Evolutionary conservation across 1,140 invertebrate species (phyloP), one percentile per base, ranked within the genome.

Genomic region (Chionoecetes opilio): DNA sequence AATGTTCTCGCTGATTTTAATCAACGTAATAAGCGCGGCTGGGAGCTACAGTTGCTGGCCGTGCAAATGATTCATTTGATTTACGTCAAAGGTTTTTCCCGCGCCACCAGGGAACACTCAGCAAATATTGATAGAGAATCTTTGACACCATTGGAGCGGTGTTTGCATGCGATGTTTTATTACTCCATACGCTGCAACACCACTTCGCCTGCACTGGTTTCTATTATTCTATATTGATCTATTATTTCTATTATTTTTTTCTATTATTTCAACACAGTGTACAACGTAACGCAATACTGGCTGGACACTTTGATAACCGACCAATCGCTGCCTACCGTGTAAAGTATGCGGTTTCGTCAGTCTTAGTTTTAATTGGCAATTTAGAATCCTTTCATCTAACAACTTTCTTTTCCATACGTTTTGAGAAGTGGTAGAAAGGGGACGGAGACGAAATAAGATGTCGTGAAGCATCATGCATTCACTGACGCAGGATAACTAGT

Each of bases 21-120:
- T 75, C 63, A 75, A n/a, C 63, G 26, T 75, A 75, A n/a, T 75
- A 75, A 75, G n/a, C 63, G n/a, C 63, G 63, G 63, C 63, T 75
- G 63, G 63, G 21, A 3, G 21, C 63, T 11, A 17, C 63, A 21
- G 63, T n/a, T 5, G 21, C 26, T n/a, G 21, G 21, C n/a, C 63
- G 63, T n/a, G 63, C 21, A 75, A 75, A 75, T n/a, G n/a, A n/a
- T n/a, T 3, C 63, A 53, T n/a, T 17, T n/a, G 63, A 75, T n/a
- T 75, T 75, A 26, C 63, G 26, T 21, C 63, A 21, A 75, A 21
- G n/a, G 21, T n/a, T 17, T 75, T n/a, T 26, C 63, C 63, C 6
- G 21, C n/a, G 63, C 63, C n/a, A 21, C 63, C 63, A 26, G n/a
- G 63, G 21, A 75, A n/a, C 63, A n/a, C 21, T 21, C 63, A 75